Conservation (phyloP, 2,113 vertebrate genomes). For the Emydocephalus ijimae region DNA sequence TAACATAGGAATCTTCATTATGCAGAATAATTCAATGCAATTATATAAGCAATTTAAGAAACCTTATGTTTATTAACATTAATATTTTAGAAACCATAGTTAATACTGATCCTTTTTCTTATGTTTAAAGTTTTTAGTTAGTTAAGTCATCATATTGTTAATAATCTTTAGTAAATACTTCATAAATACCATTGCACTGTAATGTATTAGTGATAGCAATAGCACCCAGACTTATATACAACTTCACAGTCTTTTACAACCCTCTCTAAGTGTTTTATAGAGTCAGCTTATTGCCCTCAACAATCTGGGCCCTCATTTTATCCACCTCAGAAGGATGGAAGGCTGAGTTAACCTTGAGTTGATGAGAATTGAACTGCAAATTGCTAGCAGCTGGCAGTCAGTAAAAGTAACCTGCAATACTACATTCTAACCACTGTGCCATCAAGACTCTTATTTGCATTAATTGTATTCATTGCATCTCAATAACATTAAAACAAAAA, state of each 20-base stretch:
- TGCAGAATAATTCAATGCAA: not conserved
- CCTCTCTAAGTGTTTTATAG: not conserved
- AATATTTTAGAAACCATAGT: not conserved
- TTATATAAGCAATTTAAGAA: not conserved
- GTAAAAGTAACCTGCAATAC: not conserved
- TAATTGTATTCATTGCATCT: not conserved
- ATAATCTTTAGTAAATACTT: not conserved
- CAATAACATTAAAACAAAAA: not conserved
- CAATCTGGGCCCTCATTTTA: not conserved
- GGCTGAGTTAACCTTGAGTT: not conserved
- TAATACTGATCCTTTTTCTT: not conserved
- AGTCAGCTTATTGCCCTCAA: not conserved
- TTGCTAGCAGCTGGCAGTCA: not conserved
- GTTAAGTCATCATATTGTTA: not conserved
- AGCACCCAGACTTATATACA: not conserved
- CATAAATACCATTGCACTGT: not conserved
- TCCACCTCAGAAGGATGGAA: too few species aligned
- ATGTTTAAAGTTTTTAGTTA: not conserved
- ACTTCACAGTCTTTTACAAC: not conserved
- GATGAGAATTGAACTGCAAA: not conserved
- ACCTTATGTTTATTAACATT: not conserved
- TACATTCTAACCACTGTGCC: not conserved
- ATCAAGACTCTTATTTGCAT: not conserved
- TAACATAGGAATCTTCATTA: not conserved
- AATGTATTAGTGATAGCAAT: not conserved